Percentiles rank a stretch among this genome's conserved stretches.
These are phyloP conservation scores for Apis cerana DNA, from an alignment of 1,140 invertebrate genomes.

Conservation along the genomic window DNA sequence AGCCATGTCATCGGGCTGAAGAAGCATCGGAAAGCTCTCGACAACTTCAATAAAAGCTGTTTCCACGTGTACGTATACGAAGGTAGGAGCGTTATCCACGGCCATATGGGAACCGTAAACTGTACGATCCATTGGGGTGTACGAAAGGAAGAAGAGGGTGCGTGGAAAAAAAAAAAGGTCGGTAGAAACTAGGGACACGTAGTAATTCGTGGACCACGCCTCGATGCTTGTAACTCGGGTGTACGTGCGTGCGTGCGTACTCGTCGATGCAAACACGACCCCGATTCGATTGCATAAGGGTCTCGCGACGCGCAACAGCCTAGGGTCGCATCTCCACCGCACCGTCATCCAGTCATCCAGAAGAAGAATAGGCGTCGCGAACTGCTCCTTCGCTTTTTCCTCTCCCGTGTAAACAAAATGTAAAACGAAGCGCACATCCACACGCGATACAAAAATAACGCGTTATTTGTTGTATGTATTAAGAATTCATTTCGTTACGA, in stretches of 20 bases:
- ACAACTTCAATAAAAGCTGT: conserved; percentile 25
- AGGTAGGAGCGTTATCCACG: background rate
- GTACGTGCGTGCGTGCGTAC: conserved; percentile 22
- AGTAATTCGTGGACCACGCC: conserved; percentile 69
- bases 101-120: conserved; percentile 38
- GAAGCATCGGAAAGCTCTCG: conserved; percentile 39
- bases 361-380: conserved; percentile 13
- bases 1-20: conserved; percentile 20
- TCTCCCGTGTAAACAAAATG: too few species aligned
- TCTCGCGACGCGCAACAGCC: conserved; percentile 15
- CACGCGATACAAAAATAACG: too few species aligned
- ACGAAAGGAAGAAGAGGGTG: conserved; percentile 29
- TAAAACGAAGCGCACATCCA: too few species aligned
- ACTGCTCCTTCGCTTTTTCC: background rate
- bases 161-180: background rate
- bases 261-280: conserved; percentile 22
- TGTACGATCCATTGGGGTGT: conserved; percentile 39
- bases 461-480: too few species aligned
- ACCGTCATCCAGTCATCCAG: background rate
- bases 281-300: conserved; percentile 52
- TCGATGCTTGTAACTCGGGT: conserved; percentile 50
- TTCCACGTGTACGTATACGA: background rate
- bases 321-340: background rate
- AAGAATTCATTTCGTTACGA: background rate
- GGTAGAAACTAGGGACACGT: conserved; percentile 56